These are phyloP conservation scores for Athene noctua DNA, from an alignment of 2,113 vertebrate species.

Conservation along the genomic window DNA sequence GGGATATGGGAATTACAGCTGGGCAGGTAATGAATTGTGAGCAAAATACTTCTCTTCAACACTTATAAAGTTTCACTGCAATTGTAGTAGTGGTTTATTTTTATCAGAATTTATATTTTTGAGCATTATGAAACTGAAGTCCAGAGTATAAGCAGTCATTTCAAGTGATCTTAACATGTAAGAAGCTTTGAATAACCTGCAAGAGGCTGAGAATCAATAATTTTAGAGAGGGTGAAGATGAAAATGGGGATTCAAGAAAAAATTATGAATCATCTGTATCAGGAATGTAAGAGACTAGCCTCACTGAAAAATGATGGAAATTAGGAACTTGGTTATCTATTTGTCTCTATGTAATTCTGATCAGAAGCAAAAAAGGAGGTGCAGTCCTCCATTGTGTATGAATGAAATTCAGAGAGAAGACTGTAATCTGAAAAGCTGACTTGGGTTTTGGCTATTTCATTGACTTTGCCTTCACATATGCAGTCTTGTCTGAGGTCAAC, in stretches of 20 bases:
- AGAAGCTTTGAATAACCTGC: background rate
- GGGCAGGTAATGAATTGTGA: background rate
- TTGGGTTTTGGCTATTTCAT: background rate
- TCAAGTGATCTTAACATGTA: background rate
- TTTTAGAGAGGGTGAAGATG: background rate
- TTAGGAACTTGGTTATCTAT: background rate
- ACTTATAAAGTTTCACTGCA: rapidly evolving
- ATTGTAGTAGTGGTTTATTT: background rate
- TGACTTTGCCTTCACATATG: background rate
- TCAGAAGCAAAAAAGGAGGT: background rate
- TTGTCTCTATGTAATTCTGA: background rate
- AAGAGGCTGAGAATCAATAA: background rate
- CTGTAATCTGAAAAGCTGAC: background rate
- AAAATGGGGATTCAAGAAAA: background rate
- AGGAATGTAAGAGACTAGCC: background rate
- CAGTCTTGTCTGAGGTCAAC: background rate
- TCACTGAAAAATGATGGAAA: background rate
- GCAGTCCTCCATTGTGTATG: background rate
- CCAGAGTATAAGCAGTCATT: background rate
- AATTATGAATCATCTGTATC: rapidly evolving
- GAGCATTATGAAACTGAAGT: background rate
- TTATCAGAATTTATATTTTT: background rate
- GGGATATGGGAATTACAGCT: background rate
- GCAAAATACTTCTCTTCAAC: background rate
- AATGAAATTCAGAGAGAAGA: background rate